Evolutionary conservation across 2,888 invertebrate genomes (phyloP), one percentile per base, ranked within the genome.

Genomic region (Seladonia tumulorum): DNA sequence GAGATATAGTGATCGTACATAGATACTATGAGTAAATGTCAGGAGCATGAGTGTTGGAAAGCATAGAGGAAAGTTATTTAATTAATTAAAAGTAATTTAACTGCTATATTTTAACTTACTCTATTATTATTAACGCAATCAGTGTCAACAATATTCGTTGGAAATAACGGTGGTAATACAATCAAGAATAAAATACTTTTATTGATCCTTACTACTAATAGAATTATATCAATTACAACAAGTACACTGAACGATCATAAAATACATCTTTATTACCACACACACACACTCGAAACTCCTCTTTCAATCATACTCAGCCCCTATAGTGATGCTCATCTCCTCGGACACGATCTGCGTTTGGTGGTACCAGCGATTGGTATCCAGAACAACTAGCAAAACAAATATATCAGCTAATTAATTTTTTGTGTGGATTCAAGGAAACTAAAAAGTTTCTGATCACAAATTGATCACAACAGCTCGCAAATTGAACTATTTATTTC

Each of bases 331-430:
- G 95, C 99, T 99, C 93, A 99, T 97, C 90, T 98, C 98, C 29
- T 98, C 97, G 0, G 98, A 98, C 72, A 98, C 96, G 82, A 99
- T 98, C 91, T 96, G 95, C 0, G 99, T 99, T 94, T 98, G 97
- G 96, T 99, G 99, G 94, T 98, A 99, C 99, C 99, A 99, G 81
- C 97, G 97, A 94, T 99, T 99, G 0, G 99, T 99, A 94, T 99
- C 98, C 92, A 99, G 96, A 74, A 99, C 97, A 96, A 99, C 99
- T 99, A 96, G 5, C 25, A 25, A 0, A 79, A 16, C 29, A 63
- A 63, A 63, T 14, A 63, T 29, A n/a, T 63, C 47, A 3, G 7
- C 68, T 16, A 16, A 68, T 53, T n/a, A 22, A 53, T n/a, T 10
- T 10, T 53, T 10, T 53, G 5, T 3, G 10, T n/a, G 22, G n/a